These are phyloP conservation scores for Tineola bisselliella DNA, from an alignment of 2,888 invertebrate species.

Conservation along the genomic window DNA sequence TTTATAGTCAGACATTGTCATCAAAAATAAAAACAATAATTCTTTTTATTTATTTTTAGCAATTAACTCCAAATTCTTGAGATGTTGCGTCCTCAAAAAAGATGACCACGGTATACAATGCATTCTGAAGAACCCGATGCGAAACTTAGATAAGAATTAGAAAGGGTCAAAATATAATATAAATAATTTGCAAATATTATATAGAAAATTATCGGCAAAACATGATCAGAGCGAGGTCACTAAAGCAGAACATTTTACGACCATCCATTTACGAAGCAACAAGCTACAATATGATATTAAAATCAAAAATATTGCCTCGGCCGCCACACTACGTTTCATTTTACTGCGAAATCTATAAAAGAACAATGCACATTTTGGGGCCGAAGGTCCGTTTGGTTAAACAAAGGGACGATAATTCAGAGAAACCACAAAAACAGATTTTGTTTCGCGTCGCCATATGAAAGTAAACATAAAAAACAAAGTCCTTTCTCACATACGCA, in stretches of 20 bases:
- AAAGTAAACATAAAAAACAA: neutral
- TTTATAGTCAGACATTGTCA: too few relatives aligned
- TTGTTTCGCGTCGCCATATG: neutral
- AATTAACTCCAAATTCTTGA: too few relatives aligned
- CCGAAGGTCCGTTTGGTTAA: neutral
- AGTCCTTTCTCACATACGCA: neutral
- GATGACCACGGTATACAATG: too few relatives aligned
- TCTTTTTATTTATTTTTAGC: too few relatives aligned
- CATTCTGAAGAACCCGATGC: neutral
- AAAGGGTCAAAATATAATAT: neutral
- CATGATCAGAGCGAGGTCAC: constrained; percentile 8
- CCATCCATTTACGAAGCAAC: neutral
- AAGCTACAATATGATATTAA: constrained; percentile 10
- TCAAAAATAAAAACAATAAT: too few relatives aligned
- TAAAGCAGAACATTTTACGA: neutral
- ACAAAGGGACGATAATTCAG: constrained; percentile 12
- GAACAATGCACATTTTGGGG: constrained; percentile 10
- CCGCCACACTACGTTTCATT: neutral
- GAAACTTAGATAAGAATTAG: neutral
- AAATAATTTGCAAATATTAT: neutral
- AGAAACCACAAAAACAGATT: constrained; percentile 13
- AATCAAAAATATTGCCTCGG: constrained; percentile 8
- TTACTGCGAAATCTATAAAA: constrained; percentile 13
- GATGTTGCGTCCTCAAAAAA: too few relatives aligned
- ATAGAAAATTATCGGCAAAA: neutral